Conservation (phyloP, 64 coral and sea anemone genomes). For the Pocillopora damicornis region DNA sequence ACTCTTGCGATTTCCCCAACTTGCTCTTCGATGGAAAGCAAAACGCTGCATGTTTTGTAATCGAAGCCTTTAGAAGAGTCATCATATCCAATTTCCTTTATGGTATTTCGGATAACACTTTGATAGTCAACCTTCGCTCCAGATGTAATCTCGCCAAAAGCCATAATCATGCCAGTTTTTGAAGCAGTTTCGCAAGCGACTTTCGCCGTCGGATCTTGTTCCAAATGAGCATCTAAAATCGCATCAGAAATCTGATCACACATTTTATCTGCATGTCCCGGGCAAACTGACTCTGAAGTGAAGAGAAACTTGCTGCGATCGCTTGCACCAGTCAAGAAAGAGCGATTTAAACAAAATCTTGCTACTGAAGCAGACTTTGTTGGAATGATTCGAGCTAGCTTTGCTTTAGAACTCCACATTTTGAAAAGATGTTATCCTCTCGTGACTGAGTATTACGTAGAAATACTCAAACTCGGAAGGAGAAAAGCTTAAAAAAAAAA, state of each 20-base stretch:
- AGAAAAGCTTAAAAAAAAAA: neutral
- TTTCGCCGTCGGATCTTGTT: constrained; percentile 68
- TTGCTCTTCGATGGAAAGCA: constrained; percentile 74
- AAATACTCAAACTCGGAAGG: neutral
- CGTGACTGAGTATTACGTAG: neutral
- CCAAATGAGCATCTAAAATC: constrained; percentile 78
- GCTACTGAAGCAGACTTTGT: neutral
- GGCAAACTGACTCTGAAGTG: constrained; percentile 90
- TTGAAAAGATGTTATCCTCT: neutral
- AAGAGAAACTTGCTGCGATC: constrained; percentile 73
- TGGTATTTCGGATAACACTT: constrained; percentile 62
- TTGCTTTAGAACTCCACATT: constrained; percentile 19
- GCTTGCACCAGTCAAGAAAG: constrained; percentile 30
- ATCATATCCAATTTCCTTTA: constrained; percentile 83
- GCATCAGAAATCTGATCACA: constrained; percentile 95
- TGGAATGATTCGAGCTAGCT: neutral
- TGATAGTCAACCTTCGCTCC: constrained; percentile 72
- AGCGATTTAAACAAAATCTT: neutral
- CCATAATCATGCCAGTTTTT: constrained; percentile 81
- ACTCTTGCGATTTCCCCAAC: constrained; percentile 57
- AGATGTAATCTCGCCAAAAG: constrained; percentile 89
- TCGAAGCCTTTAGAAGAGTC: constrained; percentile 91
- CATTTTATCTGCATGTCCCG: constrained; percentile 94
- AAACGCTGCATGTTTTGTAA: constrained; percentile 83
- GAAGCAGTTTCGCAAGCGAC: constrained; percentile 82